These are phyloP conservation scores for Nesogale talazaci DNA, from an alignment of 2,113 vertebrate genomes.

Conservation along the genomic window DNA sequence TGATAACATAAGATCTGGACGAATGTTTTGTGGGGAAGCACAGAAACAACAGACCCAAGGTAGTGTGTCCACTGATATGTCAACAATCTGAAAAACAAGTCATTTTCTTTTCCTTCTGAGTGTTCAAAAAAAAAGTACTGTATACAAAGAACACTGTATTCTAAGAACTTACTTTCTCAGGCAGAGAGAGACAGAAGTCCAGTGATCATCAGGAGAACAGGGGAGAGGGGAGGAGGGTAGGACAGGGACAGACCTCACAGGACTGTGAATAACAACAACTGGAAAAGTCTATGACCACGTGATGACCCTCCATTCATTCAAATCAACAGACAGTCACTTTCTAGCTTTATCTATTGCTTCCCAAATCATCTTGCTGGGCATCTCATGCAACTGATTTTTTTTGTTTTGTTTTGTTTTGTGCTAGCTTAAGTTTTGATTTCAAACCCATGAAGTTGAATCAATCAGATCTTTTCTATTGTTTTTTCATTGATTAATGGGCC, in stretches of 20 bases:
- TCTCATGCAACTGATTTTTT: not conserved
- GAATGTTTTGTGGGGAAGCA: not conserved
- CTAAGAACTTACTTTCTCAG: not conserved
- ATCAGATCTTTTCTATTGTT: slow-evolving; percentile 90
- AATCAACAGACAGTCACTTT: not conserved
- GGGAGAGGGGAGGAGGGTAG: not conserved
- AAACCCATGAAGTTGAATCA: not conserved
- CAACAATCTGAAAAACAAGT: not conserved
- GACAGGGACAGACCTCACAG: not conserved
- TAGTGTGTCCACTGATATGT: not conserved
- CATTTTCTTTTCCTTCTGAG: not conserved
- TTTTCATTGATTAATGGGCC: slow-evolving; percentile 95
- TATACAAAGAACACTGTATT: not conserved
- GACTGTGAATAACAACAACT: not conserved
- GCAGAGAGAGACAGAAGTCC: not conserved
- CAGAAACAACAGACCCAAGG: not conserved
- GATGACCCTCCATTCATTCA: rapidly evolving
- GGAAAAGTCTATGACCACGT: not conserved
- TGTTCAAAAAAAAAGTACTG: not conserved
- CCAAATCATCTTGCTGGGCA: not conserved
- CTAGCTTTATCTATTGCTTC: not conserved
- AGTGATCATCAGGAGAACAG: no score
- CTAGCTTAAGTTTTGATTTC: not conserved
- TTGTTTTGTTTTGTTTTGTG: not conserved
- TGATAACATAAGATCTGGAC: not conserved